Percentiles rank a stretch among this genome's conserved stretches.
These are phyloP conservation scores for Trachelipus rathkii DNA, from an alignment of 1,140 invertebrate genomes.

Conservation along the genomic window DNA sequence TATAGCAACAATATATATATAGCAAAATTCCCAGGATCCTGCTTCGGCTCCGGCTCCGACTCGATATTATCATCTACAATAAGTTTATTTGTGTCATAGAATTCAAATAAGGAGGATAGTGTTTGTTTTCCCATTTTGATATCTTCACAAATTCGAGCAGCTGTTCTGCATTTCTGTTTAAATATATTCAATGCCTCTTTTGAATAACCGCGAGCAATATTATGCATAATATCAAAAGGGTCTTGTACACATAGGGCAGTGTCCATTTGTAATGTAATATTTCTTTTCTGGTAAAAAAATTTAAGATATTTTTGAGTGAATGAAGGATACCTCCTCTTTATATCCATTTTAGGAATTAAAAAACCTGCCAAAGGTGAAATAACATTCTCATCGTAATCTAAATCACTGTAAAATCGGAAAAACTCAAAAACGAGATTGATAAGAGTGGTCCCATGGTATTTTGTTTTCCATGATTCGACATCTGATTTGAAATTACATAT, in stretches of 20 bases:
- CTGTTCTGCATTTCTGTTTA: slow-evolving; percentile 27
- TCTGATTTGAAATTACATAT: slow-evolving; percentile 53
- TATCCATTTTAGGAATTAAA: slow-evolving; percentile 50
- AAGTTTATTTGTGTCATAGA: background rate
- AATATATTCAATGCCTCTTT: slow-evolving; percentile 27
- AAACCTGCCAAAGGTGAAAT: slow-evolving; percentile 57
- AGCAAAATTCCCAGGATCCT: too few species aligned
- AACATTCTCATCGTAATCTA: slow-evolving; percentile 53
- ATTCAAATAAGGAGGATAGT: background rate
- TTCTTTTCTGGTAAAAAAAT: slow-evolving; percentile 50
- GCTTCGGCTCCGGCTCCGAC: too few species aligned
- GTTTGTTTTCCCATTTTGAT: slow-evolving; percentile 16
- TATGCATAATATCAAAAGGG: slow-evolving; percentile 59
- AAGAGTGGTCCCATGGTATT: slow-evolving; percentile 47
- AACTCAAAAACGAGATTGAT: slow-evolving; percentile 58
- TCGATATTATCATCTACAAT: too few species aligned
- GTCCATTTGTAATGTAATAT: slow-evolving; percentile 48
- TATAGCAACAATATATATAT: too few species aligned
- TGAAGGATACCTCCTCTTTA: slow-evolving; percentile 49
- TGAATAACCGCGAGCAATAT: slow-evolving; percentile 50
- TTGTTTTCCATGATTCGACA: slow-evolving; percentile 31
- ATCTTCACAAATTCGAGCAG: slow-evolving; percentile 22
- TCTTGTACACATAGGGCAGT: slow-evolving; percentile 58
- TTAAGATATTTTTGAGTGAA: slow-evolving; percentile 51
- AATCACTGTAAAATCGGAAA: slow-evolving; percentile 58